A percentile compares a stretch with the other conserved stretches of the same genome.
Conservation (phyloP, 2,797 vertebrate species). For the Vultur gryphus region DNA sequence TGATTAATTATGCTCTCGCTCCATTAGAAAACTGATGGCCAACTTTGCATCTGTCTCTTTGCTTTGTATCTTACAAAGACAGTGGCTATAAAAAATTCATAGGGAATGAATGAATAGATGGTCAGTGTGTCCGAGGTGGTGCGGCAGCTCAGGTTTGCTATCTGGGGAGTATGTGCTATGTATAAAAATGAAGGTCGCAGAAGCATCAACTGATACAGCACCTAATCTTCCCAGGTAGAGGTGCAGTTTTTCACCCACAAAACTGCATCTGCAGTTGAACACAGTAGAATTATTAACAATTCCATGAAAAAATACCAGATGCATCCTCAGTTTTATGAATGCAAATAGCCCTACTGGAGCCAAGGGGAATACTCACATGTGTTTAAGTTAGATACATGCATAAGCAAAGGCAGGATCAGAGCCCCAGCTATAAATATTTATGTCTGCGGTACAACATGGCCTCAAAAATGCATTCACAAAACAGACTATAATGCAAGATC, state of each 20-base stretch:
- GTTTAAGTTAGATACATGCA: constrained; percentile 50
- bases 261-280: background rate
- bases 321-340: constrained; percentile 28
- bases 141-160: background rate
- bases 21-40: constrained; percentile 52
- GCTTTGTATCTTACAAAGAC: constrained; percentile 46
- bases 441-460: background rate
- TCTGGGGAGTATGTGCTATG: background rate
- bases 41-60: constrained; percentile 53
- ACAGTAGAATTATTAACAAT: background rate
- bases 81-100: constrained; percentile 41
- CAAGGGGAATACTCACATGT: constrained; percentile 37
- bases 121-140: constrained; percentile 2
- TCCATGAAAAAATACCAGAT: background rate
- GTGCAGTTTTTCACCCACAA: background rate
- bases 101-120: background rate
- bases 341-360: constrained; percentile 3
- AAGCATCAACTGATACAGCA: background rate
- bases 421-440: constrained; percentile 53
- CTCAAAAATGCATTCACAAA: constrained; percentile 48
- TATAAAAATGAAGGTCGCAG: constrained; percentile 17
- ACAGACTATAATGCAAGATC: constrained; percentile 11
- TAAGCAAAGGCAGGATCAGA: constrained; percentile 54
- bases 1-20: constrained; percentile 64
- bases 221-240: background rate